Conservation (phyloP, 2,113 vertebrate genomes). For the Sphaerodactylus townsendi region DNA sequence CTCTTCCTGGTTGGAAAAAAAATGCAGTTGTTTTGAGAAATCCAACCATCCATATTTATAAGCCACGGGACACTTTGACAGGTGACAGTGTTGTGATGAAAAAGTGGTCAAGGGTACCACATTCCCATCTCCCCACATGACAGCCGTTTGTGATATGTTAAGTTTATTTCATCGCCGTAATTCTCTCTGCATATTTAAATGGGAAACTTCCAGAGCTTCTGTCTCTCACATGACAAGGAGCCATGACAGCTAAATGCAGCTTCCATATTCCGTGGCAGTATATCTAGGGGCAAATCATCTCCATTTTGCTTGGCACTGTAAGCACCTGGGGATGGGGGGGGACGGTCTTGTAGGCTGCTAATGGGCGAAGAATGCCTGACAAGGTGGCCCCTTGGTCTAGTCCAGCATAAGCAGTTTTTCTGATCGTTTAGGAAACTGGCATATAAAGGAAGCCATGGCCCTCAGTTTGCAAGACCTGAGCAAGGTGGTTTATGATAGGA, state of each 20-base stretch:
- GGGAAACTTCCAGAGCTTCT: slow-evolving; percentile 3
- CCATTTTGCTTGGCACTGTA: neutral
- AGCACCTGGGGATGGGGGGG: too few species aligned
- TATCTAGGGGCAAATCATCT: neutral
- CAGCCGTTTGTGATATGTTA: slow-evolving; percentile 58
- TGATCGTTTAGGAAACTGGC: neutral
- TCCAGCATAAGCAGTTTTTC: neutral
- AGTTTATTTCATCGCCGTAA: slow-evolving; percentile 46
- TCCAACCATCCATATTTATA: slow-evolving; percentile 77
- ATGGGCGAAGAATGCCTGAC: neutral
- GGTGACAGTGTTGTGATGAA: slow-evolving; percentile 63
- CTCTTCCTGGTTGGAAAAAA: slow-evolving; percentile 50
- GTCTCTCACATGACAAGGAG: neutral
- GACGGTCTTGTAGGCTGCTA: neutral
- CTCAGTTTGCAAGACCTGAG: too few species aligned
- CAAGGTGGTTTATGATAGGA: too few species aligned
- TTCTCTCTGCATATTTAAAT: slow-evolving; percentile 49
- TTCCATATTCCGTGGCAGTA: neutral
- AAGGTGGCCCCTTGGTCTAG: neutral
- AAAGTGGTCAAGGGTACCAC: slow-evolving; percentile 62
- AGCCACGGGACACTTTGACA: slow-evolving; percentile 73
- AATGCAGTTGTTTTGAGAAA: slow-evolving; percentile 52
- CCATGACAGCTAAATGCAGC: neutral
- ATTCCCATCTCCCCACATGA: slow-evolving; percentile 46
- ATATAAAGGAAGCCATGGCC: too few species aligned